Percentiles rank a stretch among this genome's conserved stretches.
These are phyloP conservation scores for Stichopus horrens DNA, from an alignment of 53 echinoderm and acorn worm genomes.

Conservation along the genomic window DNA sequence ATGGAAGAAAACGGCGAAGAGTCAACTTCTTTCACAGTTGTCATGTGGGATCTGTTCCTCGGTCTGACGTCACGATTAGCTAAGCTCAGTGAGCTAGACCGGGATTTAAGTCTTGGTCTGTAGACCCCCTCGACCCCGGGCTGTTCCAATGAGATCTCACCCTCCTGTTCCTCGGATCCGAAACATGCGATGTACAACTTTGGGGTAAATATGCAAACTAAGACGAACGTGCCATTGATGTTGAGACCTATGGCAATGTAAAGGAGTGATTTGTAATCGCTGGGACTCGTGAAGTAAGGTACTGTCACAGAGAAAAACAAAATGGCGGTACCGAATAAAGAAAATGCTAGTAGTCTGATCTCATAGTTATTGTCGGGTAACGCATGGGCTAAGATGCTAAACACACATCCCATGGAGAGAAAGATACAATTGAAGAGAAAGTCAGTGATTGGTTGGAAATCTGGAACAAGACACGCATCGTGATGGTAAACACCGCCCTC, in stretches of 20 bases:
- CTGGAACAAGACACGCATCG: slow-evolving; percentile 59
- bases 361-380: slow-evolving; percentile 94
- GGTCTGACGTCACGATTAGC: slow-evolving; percentile 11
- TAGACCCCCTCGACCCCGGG: slow-evolving; percentile 21
- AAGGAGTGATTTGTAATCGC: slow-evolving; percentile 48
- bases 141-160: neutral
- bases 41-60: slow-evolving; percentile 2
- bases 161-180: neutral
- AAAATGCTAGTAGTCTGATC: slow-evolving; percentile 70
- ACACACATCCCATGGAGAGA: slow-evolving; percentile 60
- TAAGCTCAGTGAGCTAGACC: slow-evolving; percentile 22
- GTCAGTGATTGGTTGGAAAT: slow-evolving; percentile 61
- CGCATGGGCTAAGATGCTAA: slow-evolving; percentile 73
- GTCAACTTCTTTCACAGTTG: slow-evolving; percentile 23
- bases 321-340: slow-evolving; percentile 58
- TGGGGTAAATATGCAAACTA: slow-evolving; percentile 65
- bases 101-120: slow-evolving; percentile 23
- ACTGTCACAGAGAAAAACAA: slow-evolving; percentile 54
- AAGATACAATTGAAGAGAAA: slow-evolving; percentile 66
- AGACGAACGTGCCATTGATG: slow-evolving; percentile 55
- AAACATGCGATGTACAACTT: slow-evolving; percentile 62
- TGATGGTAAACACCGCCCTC: slow-evolving; percentile 56
- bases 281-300: slow-evolving; percentile 53
- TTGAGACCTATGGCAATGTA: slow-evolving; percentile 60
- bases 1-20: slow-evolving; percentile 1